These are phyloP conservation scores for Acanthopagrus latus DNA, from an alignment of 2,797 vertebrate genomes.

Conservation along the genomic window DNA sequence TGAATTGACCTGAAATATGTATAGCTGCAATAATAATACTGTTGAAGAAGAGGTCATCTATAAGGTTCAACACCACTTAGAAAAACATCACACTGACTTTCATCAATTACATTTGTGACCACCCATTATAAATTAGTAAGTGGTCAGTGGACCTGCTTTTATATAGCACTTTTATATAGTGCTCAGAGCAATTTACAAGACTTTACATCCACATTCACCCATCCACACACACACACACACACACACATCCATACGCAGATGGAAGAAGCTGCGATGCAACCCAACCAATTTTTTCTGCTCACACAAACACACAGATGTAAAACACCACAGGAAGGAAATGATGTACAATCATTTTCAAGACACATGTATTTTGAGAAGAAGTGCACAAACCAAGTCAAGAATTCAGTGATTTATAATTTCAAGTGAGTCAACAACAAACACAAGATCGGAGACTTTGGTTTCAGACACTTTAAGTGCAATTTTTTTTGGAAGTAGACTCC, in stretches of 20 bases:
- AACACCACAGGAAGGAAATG: not conserved
- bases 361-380: not conserved
- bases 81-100: not conserved
- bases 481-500: not conserved
- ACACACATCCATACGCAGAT: too few species aligned
- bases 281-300: too few species aligned
- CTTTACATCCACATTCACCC: too few species aligned
- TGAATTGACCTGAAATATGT: not conserved
- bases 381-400: not conserved
- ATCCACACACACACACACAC: too few species aligned
- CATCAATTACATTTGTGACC: slow-evolving; percentile 13
- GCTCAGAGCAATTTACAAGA: too few species aligned
- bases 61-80: slow-evolving; percentile 5
- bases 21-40: not conserved
- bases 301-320: not conserved
- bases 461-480: slow-evolving; percentile 21
- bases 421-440: not conserved
- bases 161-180: too few species aligned
- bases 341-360: not conserved
- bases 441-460: not conserved
- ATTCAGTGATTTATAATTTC: slow-evolving; percentile 9
- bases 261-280: too few species aligned
- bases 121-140: not conserved
- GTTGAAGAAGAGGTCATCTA: not conserved
- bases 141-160: not conserved